Evolutionary conservation across 1,140 invertebrate species (phyloP), one percentile per base, ranked within the genome.

Genomic region (Odontomachus brunneus): DNA sequence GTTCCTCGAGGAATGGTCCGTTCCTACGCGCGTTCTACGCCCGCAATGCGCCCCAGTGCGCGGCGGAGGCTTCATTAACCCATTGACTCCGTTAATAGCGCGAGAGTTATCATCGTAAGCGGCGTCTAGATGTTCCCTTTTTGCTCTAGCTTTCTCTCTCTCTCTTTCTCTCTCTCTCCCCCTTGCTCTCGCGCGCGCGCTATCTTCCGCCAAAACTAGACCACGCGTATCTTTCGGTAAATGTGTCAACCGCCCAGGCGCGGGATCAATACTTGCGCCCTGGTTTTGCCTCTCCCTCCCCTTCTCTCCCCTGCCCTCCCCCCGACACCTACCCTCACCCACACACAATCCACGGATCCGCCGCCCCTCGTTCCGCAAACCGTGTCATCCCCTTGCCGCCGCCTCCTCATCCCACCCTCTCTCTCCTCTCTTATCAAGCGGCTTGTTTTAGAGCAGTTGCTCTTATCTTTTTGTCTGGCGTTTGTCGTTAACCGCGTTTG

Each of bases 201-300:
- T 83, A 85, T 75, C 84, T 83, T 78, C 72, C 60, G 83, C 53
- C 81, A 66, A 90, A 89, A 90, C 84, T 90, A 84, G 88, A 89
- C 78, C 89, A 90, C 84, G 84, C 78, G 62, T 87, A 90, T 87
- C 90, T 92, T 92, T 92, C 89, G 81, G 90, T 91, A 92, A 92
- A 92, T 91, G 90, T 92, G 89, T 91, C 91, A 91, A 90, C 88
- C 85, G 78, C 85, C 86, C 84, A 53, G 66, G 73, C 48, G 67
- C 49, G 82, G 85, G 92, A 92, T 92, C 92, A 92, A 92, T 92
- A 92, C 91, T 91, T 86, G 88, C 91, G 91, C 72, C 90, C 91
- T 89, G 89, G 89, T 90, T 90, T 81, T 75, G 71, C 86, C 81
- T 73, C 72, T 84, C 78, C 75, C 60, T 60, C 59, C 63, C 9